Evolutionary conservation across 2,797 vertebrate genomes (phyloP).

Genomic region (Syndactyla subalaris): DNA sequence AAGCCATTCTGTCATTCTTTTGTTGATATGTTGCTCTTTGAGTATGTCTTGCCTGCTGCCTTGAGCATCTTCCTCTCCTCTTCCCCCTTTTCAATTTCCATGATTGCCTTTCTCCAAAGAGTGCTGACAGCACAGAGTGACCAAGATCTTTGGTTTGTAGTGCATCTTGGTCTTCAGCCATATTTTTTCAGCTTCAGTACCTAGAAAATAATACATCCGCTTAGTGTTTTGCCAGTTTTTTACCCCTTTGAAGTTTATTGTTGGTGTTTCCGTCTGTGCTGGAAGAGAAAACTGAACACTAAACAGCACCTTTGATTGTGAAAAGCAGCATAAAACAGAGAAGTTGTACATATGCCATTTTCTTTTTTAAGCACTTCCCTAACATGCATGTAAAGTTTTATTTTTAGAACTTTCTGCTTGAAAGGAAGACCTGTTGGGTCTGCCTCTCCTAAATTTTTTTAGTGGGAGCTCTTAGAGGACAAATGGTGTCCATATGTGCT

Average conservation of each 20-base stretch:
- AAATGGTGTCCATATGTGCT: background rate
- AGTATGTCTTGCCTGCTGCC: background rate
- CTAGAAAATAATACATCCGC: background rate
- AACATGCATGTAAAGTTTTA: background rate
- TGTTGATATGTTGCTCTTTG: background rate
- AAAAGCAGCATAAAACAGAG: background rate
- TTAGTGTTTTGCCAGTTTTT: background rate
- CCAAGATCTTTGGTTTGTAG: background rate
- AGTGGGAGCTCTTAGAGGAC: background rate
- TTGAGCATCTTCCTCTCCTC: background rate
- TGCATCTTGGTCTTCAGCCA: background rate
- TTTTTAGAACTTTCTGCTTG: background rate
- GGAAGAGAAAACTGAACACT: background rate
- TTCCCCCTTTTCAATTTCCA: rapidly evolving
- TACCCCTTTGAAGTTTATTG: background rate
- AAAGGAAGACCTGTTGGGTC: background rate
- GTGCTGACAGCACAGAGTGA: background rate
- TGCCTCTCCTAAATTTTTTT: background rate
- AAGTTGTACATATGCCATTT: background rate
- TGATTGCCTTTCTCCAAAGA: background rate
- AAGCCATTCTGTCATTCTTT: background rate
- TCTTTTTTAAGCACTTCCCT: background rate
- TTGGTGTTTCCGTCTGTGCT: background rate
- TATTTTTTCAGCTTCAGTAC: background rate
- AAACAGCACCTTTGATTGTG: background rate